These are phyloP conservation scores for Dysdera silvatica DNA, from an alignment of 1,140 invertebrate species.

Conservation along the genomic window DNA sequence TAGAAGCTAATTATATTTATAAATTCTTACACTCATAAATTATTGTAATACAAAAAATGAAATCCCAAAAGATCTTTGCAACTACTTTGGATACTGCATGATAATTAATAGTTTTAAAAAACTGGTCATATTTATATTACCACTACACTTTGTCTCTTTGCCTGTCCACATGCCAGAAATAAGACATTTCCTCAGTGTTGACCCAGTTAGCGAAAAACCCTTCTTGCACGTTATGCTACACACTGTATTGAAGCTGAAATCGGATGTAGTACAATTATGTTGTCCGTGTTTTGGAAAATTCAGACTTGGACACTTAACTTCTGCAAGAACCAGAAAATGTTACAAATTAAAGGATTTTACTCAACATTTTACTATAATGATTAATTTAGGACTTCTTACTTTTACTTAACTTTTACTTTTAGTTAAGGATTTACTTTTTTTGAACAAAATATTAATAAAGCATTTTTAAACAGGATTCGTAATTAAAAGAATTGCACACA, in stretches of 20 bases:
- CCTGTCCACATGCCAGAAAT: constrained; percentile 18
- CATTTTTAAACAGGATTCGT: background rate
- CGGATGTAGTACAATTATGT: constrained; percentile 8
- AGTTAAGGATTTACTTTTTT: background rate
- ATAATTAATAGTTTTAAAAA: no score
- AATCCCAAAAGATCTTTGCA: no score
- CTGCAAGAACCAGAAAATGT: background rate
- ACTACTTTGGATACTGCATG: no score
- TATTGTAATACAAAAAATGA: no score
- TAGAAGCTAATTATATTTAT: no score
- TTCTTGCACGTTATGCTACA: constrained; percentile 10
- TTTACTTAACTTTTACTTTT: background rate
- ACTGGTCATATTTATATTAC: background rate
- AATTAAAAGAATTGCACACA: background rate
- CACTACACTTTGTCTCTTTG: background rate
- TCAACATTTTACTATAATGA: background rate
- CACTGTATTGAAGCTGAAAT: constrained; percentile 13
- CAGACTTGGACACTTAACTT: constrained; percentile 17
- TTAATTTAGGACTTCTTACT: background rate
- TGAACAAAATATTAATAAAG: background rate
- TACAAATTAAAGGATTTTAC: background rate
- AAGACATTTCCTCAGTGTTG: background rate
- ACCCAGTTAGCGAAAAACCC: constrained; percentile 13
- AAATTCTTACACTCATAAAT: no score
- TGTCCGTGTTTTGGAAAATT: constrained; percentile 4